These are phyloP conservation scores for Sminthurides aquaticus DNA, from an alignment of 2,888 invertebrate species.

Conservation along the genomic window DNA sequence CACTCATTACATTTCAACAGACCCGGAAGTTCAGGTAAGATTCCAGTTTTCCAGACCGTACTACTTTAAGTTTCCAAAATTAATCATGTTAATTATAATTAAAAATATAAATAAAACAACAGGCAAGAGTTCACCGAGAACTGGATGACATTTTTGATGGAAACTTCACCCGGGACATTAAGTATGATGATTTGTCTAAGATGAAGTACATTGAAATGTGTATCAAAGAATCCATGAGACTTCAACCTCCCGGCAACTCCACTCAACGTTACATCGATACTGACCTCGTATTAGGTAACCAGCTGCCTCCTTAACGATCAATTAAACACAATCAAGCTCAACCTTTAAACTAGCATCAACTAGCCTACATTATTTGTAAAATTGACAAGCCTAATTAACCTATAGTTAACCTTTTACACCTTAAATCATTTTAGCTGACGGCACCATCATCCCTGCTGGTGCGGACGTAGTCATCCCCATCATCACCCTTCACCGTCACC, in stretches of 20 bases:
- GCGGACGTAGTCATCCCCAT: background rate
- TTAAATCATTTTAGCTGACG: slow-evolving; percentile 17
- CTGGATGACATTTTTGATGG: slow-evolving; percentile 46
- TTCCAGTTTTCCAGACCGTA: no score
- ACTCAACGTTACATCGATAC: slow-evolving; percentile 45
- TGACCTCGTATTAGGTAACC: slow-evolving; percentile 43
- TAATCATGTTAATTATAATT: no score
- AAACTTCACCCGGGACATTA: slow-evolving; percentile 21
- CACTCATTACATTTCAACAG: slow-evolving; percentile 23
- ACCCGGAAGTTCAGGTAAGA: slow-evolving; percentile 33
- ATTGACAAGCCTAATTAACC: no score
- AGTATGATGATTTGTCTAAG: slow-evolving; percentile 46
- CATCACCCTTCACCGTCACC: slow-evolving; percentile 10
- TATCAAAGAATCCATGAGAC: slow-evolving; percentile 47
- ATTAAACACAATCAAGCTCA: no score
- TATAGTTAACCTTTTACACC: no score
- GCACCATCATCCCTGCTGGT: slow-evolving; percentile 6
- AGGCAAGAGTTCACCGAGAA: slow-evolving; percentile 50
- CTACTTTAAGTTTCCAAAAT: no score
- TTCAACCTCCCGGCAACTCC: slow-evolving; percentile 47
- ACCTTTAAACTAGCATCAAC: no score
- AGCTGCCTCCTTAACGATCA: no score
- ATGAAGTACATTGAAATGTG: slow-evolving; percentile 48
- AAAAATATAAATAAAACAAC: no score
- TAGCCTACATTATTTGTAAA: no score